These are phyloP conservation scores for Autographa gamma DNA, from an alignment of 2,888 invertebrate species.

Conservation along the genomic window DNA sequence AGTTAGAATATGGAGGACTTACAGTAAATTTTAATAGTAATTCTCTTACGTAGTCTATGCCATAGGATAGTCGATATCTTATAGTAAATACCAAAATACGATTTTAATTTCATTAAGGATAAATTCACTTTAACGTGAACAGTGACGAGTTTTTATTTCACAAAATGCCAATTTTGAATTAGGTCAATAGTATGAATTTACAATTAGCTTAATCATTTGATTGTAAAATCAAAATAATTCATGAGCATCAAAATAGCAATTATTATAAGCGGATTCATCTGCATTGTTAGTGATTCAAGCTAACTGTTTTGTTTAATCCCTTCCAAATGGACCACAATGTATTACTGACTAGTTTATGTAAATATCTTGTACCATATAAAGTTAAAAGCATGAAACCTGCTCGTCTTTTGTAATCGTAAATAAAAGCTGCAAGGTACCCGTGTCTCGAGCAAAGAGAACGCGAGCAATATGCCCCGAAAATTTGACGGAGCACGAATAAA, in stretches of 20 bases:
- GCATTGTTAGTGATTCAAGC: constrained; percentile 26
- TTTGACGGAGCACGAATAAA: neutral
- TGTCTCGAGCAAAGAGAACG: neutral
- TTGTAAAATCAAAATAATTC: constrained; percentile 33
- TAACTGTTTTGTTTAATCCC: constrained; percentile 6
- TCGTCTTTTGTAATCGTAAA: neutral
- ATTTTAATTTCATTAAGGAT: no score
- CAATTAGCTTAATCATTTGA: constrained; percentile 16
- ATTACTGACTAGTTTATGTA: no score
- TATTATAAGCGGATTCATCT: constrained; percentile 20
- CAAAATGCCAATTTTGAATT: constrained; percentile 11
- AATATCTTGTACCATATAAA: neutral
- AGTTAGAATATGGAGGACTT: no score
- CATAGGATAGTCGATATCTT: no score
- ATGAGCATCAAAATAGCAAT: constrained; percentile 17
- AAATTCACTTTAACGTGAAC: no score
- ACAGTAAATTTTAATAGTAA: no score
- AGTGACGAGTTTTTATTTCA: no score
- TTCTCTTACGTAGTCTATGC: no score
- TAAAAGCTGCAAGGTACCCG: neutral
- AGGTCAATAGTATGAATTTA: constrained; percentile 2
- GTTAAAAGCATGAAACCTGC: neutral
- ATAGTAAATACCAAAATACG: no score
- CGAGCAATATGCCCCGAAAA: neutral
- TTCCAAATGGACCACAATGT: constrained; percentile 10